Evolutionary conservation across 2,113 vertebrate genomes (phyloP), one percentile per base, ranked within the genome.

Genomic region (Vulpes lagopus): DNA sequence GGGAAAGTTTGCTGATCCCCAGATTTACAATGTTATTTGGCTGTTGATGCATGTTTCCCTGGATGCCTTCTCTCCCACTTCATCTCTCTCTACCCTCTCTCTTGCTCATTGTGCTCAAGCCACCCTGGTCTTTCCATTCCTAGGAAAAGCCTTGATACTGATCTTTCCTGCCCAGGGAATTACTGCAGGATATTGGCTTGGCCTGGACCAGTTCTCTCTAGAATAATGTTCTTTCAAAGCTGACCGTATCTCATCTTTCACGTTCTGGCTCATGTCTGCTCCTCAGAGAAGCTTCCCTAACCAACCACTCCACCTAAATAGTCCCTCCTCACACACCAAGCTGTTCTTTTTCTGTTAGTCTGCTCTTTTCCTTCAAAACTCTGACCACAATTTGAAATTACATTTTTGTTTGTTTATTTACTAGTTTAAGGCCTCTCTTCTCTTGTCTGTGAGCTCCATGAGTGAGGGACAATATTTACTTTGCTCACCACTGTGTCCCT

Each of bases 381-480:
- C 11, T 5, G 16, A 32, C 19, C 23, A 78, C 32, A 86, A 20
- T 62, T 69, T 20, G 30, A 91, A 93, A 62, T 78, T 53, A 5
- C 62, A 53, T 81, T 55, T 89, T 92, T 86, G 4, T 91, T 93
- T 93, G 14, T 93, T 92, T 76, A 35, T 74, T 95, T 81, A 4
- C 64, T 59, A 91, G 25, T 69, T 60, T 83, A 76, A 22, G n/a
- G 5, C 5, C 57, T 76, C 22, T 92, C 11, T 88, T 38, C 7
- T 6, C 95, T 88, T 81, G 11, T 79, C 55, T 86, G 60, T 82
- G 82, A 93, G 43, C 11, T 87, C 23, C 16, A 5, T 2, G 43
- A 55, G n/a, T 35, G 85, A 96, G 16, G 14, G 53, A 76, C 57
- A 94, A 53, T 43, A n/a, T 84, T 57, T 65, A 10, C 84, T 94